Evolutionary conservation across 2,797 vertebrate species (phyloP), one percentile per base, ranked within the genome.

Genomic region (Anguilla anguilla): DNA sequence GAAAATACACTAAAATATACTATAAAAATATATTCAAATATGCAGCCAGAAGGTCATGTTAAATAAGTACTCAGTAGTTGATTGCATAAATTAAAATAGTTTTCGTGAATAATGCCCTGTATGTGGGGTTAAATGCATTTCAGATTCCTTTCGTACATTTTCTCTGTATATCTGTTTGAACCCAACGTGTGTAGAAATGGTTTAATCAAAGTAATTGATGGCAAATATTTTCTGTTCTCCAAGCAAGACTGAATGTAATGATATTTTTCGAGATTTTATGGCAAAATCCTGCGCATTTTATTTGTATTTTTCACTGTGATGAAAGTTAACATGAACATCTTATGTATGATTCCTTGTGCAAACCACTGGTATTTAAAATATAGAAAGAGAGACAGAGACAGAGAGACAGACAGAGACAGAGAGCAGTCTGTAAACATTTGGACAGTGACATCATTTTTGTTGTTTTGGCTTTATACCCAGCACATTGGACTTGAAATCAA

Each of bases 251-350:
- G 39, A 19, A 81, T 81, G 46, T 17, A 79, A 46, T 74, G 11
- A 31, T 13, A 22, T 79, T 19, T 43, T 35, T 39, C 72, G 51
- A 49, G 22, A 82, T 49, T 49, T 82, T 51, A 82, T 9, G 15
- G 72, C 6, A 7, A 43, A 7, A 43, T 82, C 22, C 9, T 82
- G 2, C n/a, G 9, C 10, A 49, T 67, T 64, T 28, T 67, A n/a
- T 67, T 31, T 74, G 72, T 74, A 31, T 74, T 74, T 82, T 51
- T 82, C 79, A 82, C 79, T 82, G 79, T 49, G 74, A 79, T 79
- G 10, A 17, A 46, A n/a, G 43, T 49, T 6, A 82, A 49, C 17
- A 49, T 82, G 25, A 46, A 49, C 46, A 39, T 77, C 35, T 2
- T 11, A 15, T 17, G 19, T 82, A 49, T 79, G 31, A 79, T 11